These are phyloP conservation scores for Botrylloides violaceus DNA, from an alignment of 23 tunicate genomes.

Conservation along the genomic window DNA sequence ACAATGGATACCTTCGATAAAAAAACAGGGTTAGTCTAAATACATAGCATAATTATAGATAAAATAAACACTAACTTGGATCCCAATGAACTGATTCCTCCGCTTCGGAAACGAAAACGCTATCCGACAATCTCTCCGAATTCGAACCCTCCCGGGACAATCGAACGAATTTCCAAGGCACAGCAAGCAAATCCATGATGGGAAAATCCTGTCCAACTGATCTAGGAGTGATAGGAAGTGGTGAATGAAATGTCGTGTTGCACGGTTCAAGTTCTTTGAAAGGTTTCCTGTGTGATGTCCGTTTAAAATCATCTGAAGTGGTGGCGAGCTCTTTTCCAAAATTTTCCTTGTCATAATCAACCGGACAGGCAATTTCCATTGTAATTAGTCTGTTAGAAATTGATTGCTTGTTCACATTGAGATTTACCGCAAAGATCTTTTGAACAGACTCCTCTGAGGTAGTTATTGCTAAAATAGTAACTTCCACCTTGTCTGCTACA, in stretches of 20 bases:
- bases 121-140: slow-evolving; percentile 14
- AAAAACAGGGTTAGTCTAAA: background rate
- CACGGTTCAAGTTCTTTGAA: background rate
- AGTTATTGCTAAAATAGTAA: background rate
- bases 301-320: background rate
- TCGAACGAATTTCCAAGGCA: slow-evolving; percentile 11
- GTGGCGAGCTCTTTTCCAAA: background rate
- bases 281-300: background rate
- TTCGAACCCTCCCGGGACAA: background rate
- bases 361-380: background rate
- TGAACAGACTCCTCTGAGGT: background rate
- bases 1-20: background rate
- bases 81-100: background rate
- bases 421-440: background rate
- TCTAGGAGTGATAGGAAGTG: too few species aligned
- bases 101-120: slow-evolving; percentile 20
- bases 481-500: slow-evolving; percentile 2
- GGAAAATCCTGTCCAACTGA: too few species aligned
- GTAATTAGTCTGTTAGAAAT: slow-evolving; percentile 7
- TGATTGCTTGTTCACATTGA: background rate
- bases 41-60: background rate
- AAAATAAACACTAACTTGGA: background rate
- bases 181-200: slow-evolving; percentile 8
- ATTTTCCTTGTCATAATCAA: slow-evolving; percentile 19
- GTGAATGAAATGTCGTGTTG: too few species aligned